Conservation (phyloP, 2,797 vertebrate species). For the Acrocephalus scirpaceus region DNA sequence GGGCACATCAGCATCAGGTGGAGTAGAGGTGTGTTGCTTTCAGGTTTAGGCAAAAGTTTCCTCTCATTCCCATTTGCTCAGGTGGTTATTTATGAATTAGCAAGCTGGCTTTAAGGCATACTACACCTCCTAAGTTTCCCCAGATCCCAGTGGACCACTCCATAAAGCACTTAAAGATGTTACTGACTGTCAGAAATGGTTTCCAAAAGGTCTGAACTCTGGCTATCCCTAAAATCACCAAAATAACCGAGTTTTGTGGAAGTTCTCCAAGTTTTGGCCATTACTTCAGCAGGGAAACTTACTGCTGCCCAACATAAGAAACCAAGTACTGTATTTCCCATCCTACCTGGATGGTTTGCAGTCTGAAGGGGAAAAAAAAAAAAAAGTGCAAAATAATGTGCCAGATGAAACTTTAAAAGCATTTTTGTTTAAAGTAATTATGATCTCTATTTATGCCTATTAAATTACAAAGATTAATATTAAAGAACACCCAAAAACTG, state of each 20-base stretch:
- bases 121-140: neutral
- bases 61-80: neutral
- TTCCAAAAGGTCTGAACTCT: neutral
- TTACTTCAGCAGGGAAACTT: neutral
- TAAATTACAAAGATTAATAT: slow-evolving; percentile 73
- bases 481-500: slow-evolving; percentile 64
- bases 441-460: slow-evolving; percentile 67
- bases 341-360: slow-evolving; percentile 6
- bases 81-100: neutral
- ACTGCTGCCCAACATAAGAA: neutral
- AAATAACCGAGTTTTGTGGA: neutral
- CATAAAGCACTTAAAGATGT: neutral
- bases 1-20: rapidly evolving
- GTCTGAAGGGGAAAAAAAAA: neutral
- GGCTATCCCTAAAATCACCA: neutral
- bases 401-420: slow-evolving; percentile 63
- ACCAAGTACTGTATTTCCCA: slow-evolving; percentile 5
- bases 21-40: neutral
- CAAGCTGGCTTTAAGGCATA: neutral
- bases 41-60: neutral
- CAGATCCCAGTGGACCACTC: neutral
- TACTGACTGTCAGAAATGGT: neutral
- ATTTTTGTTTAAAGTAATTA: slow-evolving; percentile 71
- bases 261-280: neutral
- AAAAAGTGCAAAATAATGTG: neutral